Base-by-base conservation (phyloP, 92 coral and sea anemone species). In the Anthopleura xanthogrammica region DNA sequence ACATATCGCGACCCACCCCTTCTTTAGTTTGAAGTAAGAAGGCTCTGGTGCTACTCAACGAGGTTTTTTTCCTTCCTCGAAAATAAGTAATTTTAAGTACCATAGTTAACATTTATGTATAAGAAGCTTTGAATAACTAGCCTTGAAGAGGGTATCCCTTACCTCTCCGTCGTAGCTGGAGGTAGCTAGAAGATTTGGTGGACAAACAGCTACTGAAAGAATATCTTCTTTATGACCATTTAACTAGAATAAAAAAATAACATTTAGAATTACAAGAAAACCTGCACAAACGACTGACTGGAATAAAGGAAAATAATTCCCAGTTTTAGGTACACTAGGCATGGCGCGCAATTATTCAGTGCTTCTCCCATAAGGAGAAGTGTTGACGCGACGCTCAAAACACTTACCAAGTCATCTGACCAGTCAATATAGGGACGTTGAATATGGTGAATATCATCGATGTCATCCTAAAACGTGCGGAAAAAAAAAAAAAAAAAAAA, bases 81-180 rank as follows among this genome's bases (percentile, higher is more conserved):
- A n/a, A n/a, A n/a, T n/a, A n/a, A n/a, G n/a, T n/a, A n/a, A n/a
- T n/a, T n/a, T n/a, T n/a, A n/a, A n/a, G n/a, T n/a, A n/a, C n/a
- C n/a, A n/a, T n/a, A n/a, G n/a, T n/a, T n/a, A n/a, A n/a, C n/a
- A n/a, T n/a, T n/a, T n/a, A n/a, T n/a, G n/a, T n/a, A n/a, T n/a
- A n/a, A n/a, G n/a, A n/a, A n/a, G n/a, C n/a, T n/a, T n/a, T n/a
- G n/a, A n/a, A n/a, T n/a, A n/a, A n/a, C n/a, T n/a, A n/a, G n/a
- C n/a, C 16, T 17, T 39, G 13, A 65, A 52, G 6, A 4, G 16
- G 76, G 22, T 66, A 20, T 39, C 56, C 22, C 91, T 48, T 84
- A 90, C 99, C 98, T 97, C 99, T 43, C 99, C 99, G 72, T 97
- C 98, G 78, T 94, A 97, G 86, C 99, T 94, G 23, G 99, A 94